phyloP scores from a whole-genome alignment of 2,888 invertebrate genomes.

The Belgica antarctica region DNA sequence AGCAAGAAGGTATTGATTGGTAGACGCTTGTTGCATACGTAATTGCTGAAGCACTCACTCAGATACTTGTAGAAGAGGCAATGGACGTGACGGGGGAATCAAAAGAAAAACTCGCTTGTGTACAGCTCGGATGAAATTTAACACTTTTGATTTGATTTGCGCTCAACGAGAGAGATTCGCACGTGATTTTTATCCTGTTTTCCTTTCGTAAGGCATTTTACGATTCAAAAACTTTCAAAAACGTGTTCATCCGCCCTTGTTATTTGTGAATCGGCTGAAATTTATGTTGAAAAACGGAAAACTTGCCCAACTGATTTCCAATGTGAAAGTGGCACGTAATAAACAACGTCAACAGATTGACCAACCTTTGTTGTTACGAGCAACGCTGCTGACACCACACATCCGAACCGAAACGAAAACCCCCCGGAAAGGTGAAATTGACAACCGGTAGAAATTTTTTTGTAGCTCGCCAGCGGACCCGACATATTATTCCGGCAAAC shows the following conservation, averaged over 20 bases:
- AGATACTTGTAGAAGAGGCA: background rate
- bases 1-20: slow-evolving; percentile 29
- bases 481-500: too few species aligned
- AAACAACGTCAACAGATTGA: background rate
- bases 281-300: background rate
- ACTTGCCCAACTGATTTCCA: background rate
- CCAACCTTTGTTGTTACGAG: background rate
- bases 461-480: too few species aligned
- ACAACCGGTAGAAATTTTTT: background rate
- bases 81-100: slow-evolving; percentile 33
- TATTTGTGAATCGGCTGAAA: background rate
- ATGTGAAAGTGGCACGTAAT: background rate
- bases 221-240: too few species aligned
- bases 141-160: slow-evolving; percentile 40
- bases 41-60: background rate
- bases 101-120: too few species aligned
- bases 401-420: background rate
- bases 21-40: slow-evolving; percentile 38
- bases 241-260: too few species aligned
- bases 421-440: background rate
- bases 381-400: background rate
- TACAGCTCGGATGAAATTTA: background rate
- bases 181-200: slow-evolving; percentile 32
- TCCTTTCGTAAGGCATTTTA: too few species aligned
- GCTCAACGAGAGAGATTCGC: slow-evolving; percentile 2